Evolutionary conservation across 2,888 invertebrate genomes (phyloP), one percentile per base, ranked within the genome.

Genomic region (Eucera pruinosa): DNA sequence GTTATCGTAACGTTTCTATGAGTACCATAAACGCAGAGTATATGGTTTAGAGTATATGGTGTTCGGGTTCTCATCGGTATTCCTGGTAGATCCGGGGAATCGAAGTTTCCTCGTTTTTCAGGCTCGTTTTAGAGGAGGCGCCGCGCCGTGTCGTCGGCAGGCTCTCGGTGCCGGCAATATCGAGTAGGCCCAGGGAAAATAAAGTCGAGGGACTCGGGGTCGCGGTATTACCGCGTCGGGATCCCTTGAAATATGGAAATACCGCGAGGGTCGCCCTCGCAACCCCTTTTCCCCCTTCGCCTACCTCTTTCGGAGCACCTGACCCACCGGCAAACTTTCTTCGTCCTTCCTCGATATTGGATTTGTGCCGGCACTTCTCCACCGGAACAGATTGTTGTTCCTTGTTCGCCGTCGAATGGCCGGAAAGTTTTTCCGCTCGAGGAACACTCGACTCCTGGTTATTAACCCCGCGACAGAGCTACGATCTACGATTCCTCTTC

Each of bases 171-270:
- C 43, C 13, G 52, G 61, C 58, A 76, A 79, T 73, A 80, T 83
- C 77, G 75, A 77, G 50, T 69, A 72, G 58, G 77, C 69, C 58
- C 50, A 47, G 18, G 60, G 65, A 55, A 68, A 72, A 76, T 66
- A 72, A 81, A 76, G 76, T 72, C 75, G 71, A 11, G 33, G 47
- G 50, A 64, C 18, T 65, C 18, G 65, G n/a, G n/a, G 18, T n/a
- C 9, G n/a, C 47, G 75, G 45, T 77, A 83, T 80, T 80, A 80
- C 67, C 72, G 67, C 55, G 55, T 27, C 45, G 30, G 74, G 80
- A 82, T 78, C 82, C 80, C 81, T 66, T 77, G 75, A 83, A 83
- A 83, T 78, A 81, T 81, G 81, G 73, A 81, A 77, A 80, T 79
- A 43, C 55, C 57, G 47, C 25, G 50, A 33, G 66, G 13, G 23